Evolutionary conservation across 2,797 vertebrate species (phyloP), one percentile per base, ranked within the genome.

Genomic region (Cossypha caffra): DNA sequence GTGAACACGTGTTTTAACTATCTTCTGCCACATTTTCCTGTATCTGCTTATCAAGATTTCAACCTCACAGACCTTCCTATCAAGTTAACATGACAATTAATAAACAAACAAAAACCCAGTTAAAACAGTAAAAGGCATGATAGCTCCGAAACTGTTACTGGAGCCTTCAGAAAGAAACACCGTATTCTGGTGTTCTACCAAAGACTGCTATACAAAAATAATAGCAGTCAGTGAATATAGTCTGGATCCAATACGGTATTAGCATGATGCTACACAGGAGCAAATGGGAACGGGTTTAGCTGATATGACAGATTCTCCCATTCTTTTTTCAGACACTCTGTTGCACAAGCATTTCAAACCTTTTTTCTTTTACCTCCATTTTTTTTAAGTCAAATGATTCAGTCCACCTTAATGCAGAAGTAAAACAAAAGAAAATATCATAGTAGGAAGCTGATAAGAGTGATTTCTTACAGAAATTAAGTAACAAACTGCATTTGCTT

Each of bases 241-340:
- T 59, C 45, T 55, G 63, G 66, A 78, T 86, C 54, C 71, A 90
- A 13, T 78, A 78, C 59, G 13, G 68, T 68, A 76, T 74, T 37
- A 84, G 13, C 25, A 72, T 31, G n/a, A 80, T 55, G 17, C 24
- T 58, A 67, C 33, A 51, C 0, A 75, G 28, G 57, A 94, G 84
- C 11, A 90, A 77, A 20, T 66, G 21, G 13, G 79, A 95, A 63
- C 16, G 59, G 17, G 21, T 45, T 93, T 42, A 92, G 43, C 82
- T 84, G 81, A 59, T 66, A 82, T 83, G n/a, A 77, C 5, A 88
- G 57, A 96, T 85, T 61, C 55, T 93, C 29, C 50, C 79, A 90
- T 92, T 83, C 93, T 73, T 97, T 90, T 97, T 81, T 87, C 78
- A 96, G 88, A 94, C 76, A 95, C n/a, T 23, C 33, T 90, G n/a